Evolutionary conservation across 1,140 invertebrate genomes (phyloP).

Genomic region (Periplaneta americana): DNA sequence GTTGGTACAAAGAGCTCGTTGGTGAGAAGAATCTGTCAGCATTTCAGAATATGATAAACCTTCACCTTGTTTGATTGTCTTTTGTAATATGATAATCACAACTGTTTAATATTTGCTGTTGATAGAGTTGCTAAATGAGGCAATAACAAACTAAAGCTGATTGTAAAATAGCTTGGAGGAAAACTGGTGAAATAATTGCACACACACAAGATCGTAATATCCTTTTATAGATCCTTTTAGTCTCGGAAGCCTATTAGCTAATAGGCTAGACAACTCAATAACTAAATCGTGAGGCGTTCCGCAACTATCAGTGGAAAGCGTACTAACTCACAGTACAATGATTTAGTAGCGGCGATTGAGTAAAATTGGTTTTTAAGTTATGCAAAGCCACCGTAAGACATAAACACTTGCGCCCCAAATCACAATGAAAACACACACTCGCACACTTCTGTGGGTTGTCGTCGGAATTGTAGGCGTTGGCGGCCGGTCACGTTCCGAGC

Average conservation of each 20-base stretch:
- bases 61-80: too few relatives aligned
- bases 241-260: neutral
- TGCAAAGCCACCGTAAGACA: neutral
- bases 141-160: too few relatives aligned
- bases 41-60: too few relatives aligned
- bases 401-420: neutral
- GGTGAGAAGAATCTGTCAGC: too few relatives aligned
- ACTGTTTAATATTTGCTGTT: too few relatives aligned
- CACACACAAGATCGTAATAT: too few relatives aligned
- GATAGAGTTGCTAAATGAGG: too few relatives aligned
- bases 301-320: neutral
- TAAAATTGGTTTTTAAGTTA: neutral
- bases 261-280: neutral
- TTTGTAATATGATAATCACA: too few relatives aligned
- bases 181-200: too few relatives aligned
- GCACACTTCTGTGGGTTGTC: neutral
- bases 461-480: neutral
- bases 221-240: neutral
- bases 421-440: neutral
- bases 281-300: neutral
- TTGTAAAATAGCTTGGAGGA: too few relatives aligned
- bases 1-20: too few relatives aligned
- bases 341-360: neutral
- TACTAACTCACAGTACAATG: neutral
- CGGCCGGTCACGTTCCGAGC: neutral